A percentile compares a stretch with the other conserved stretches of the same genome.
Evolutionary conservation across 1,140 invertebrate species (phyloP).

Genomic region (Portunus trituberculatus): DNA sequence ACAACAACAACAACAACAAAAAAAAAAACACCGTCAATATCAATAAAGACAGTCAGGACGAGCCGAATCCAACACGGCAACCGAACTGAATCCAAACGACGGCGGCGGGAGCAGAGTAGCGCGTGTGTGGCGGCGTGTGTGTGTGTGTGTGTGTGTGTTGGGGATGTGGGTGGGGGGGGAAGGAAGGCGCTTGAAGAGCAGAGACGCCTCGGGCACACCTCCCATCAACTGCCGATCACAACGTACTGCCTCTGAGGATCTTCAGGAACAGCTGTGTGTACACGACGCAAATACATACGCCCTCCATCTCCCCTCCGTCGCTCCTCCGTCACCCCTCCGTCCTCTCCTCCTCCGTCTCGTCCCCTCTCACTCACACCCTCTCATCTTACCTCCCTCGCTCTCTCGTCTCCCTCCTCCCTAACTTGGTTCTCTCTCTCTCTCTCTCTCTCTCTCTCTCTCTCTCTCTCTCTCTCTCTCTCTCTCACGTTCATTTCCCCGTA

Average conservation of each 20-base stretch:
- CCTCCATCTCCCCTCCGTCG: background rate
- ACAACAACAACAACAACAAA: too few relatives aligned
- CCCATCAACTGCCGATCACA: background rate
- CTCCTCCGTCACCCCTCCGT: background rate
- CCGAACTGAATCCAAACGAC: too few relatives aligned
- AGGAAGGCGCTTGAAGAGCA: too few relatives aligned
- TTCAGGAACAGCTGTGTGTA: background rate
- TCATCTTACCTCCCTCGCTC: background rate
- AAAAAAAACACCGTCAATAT: too few relatives aligned
- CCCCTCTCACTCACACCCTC: background rate
- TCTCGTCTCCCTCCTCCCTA: background rate
- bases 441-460: constrained; percentile 21
- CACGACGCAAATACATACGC: background rate
- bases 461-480: constrained; percentile 20
- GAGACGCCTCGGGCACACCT: too few relatives aligned
- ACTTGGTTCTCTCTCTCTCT: background rate
- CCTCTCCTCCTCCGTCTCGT: background rate
- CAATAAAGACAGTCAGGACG: too few relatives aligned
- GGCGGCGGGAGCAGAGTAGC: too few relatives aligned
- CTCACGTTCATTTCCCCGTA: background rate
- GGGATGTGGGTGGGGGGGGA: too few relatives aligned
- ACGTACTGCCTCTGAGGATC: background rate
- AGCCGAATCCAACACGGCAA: too few relatives aligned
- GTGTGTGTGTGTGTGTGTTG: too few relatives aligned
- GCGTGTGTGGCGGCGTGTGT: too few relatives aligned